A percentile compares a stretch with the other conserved stretches of the same genome.
These are phyloP conservation scores for Ephestia elutella DNA, from an alignment of 1,140 invertebrate genomes.

Conservation along the genomic window DNA sequence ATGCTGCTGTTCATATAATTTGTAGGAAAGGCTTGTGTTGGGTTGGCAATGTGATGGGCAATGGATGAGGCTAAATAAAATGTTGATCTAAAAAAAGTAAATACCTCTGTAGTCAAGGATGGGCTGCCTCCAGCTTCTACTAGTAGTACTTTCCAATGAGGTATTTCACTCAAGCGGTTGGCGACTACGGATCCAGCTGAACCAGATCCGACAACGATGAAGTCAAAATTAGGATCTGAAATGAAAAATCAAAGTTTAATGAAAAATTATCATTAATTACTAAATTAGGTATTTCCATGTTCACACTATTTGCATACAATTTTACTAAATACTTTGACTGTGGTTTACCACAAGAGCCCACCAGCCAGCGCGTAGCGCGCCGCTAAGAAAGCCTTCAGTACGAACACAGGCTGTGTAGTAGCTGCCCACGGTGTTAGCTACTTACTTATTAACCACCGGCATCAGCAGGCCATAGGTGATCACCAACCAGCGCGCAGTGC, in stretches of 20 bases:
- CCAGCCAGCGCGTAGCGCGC: slow-evolving; percentile 76
- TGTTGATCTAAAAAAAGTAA: no score
- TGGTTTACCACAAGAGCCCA: slow-evolving; percentile 63
- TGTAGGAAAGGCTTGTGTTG: no score
- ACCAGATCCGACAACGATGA: slow-evolving; percentile 34
- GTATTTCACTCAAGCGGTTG: slow-evolving; percentile 83
- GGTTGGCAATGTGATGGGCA: no score
- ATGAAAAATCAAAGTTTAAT: slow-evolving; percentile 4
- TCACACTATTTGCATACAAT: no score
- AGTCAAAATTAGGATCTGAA: slow-evolving; percentile 43
- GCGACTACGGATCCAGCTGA: slow-evolving; percentile 91
- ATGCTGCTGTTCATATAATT: no score
- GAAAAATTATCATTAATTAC: neutral
- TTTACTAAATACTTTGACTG: no score
- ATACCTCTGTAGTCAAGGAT: slow-evolving; percentile 31
- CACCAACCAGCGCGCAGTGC: slow-evolving; percentile 74
- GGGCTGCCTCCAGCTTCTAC: slow-evolving; percentile 59
- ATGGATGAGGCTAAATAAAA: no score
- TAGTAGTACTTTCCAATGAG: slow-evolving; percentile 82
- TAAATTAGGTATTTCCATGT: no score
- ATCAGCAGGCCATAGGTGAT: slow-evolving; percentile 54
- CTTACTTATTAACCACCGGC: no score
- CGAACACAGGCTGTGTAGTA: slow-evolving; percentile 53
- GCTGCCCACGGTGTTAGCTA: slow-evolving; percentile 30
- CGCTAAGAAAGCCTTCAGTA: slow-evolving; percentile 70